Evolutionary conservation across 2,888 invertebrate genomes (phyloP), one percentile per base, ranked within the genome.

Genomic region (Hirtodrosophila confusa): DNA sequence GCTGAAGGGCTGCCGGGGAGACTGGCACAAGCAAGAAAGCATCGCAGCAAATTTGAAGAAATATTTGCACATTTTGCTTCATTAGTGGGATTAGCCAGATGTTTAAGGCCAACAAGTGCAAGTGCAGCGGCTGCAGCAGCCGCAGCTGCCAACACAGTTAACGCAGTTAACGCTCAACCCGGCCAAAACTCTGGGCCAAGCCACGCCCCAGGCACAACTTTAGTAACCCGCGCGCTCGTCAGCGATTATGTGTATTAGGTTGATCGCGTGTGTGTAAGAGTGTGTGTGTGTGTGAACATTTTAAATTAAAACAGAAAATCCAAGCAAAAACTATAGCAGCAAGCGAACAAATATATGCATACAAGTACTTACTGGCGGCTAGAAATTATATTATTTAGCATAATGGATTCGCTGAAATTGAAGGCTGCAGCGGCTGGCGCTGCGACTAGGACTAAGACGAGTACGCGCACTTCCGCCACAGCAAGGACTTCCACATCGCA

Each of bases 251-350:
- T 48, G 35, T 41, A 11, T 66, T 61, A 23, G 50, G 37, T 39
- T 27, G 7, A 11, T 27, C 17, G 33, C n/a, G 23, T 12, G 44
- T 61, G 35, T 55, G 35, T 49, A n/a, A 12, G 48, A 43, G 57
- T 49, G 35, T 45, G 44, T 60, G 41, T 53, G 58, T 50, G 47
- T 76, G 60, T 64, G 67, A 69, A 69, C 49, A 84, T 76, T 76
- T 78, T 79, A 86, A 87, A 80, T 89, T 88, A 82, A 76, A 31
- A 31, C 6, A 76, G 89, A 88, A 75, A 86, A 78, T 78, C 70
- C 49, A 74, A 54, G 36, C 53, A 49, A 51, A 56, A 33, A 48
- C 11, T 35, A 56, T 37, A 66, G 36, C 50, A 33, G 56, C 37
- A 27, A 48, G 43, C 40, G 41, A 60, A 53, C 43, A 63, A 50